Base-by-base conservation (phyloP, 2,113 vertebrate genomes). In the Corythornis madagascariensis region DNA sequence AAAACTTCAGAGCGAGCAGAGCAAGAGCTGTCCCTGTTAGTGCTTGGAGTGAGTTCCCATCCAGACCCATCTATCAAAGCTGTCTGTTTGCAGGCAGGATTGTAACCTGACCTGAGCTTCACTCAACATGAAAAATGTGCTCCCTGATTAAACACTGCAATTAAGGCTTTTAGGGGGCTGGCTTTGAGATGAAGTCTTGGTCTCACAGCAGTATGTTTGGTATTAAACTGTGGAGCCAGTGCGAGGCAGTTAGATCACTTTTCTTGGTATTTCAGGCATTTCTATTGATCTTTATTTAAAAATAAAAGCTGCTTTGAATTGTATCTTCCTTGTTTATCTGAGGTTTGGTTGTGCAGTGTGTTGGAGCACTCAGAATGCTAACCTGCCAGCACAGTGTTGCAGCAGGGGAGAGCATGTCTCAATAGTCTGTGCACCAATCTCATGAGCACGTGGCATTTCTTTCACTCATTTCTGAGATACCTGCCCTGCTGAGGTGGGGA, bases 21-120 rank as follows among this genome's bases (percentile, higher is more conserved):
- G 60, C 83, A 92, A 33, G 47, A 74, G 60, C 83, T 92, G 64
- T 83, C 71, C 64, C 4, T 33, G 82, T 80, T 11, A 77, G 60
- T 3, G 0, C 91, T 92, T 91, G 77, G 40, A 53, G 25, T 91
- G 55, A 24, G 9, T 90, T 91, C 20, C 29, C 7, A 64, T 84
- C 67, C 71, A 93, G 75, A 85, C 55, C 77, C 56, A 69, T 91
- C 64, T 91, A 71, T 93, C 60, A 77, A 85, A 77, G 9, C 56
- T 83, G 47, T 21, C 74, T 89, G 28, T 93, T 82, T 73, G 25
- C 80, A 52, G 48, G 61, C 1, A 4, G 3, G 47, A 80, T 77
- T 85, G 75, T 93, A 85, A 94, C 88, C 52, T 80, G 56, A 92
- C 85, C 90, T 57, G 57, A 91, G 29, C 13, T 93, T 73, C 87